A percentile compares a stretch with the other conserved stretches of the same genome.
phyloP scores from a whole-genome alignment of 2,797 vertebrate species.

The Lutjanus campechanus region DNA sequence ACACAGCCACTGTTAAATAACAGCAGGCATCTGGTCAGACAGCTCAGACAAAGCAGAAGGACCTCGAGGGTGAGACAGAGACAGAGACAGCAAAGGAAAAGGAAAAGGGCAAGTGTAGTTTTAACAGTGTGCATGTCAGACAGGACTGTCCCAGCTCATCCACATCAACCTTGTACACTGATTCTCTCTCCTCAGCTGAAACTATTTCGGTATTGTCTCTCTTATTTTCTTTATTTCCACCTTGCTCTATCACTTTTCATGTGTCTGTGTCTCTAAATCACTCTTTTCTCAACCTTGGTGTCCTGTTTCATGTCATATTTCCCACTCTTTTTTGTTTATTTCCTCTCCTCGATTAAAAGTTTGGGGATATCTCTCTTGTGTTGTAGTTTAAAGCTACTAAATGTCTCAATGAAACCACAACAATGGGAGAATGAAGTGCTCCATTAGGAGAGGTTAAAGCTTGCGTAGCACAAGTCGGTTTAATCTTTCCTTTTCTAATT shows the following conservation, averaged over 20 bases:
- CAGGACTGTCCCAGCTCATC: slow-evolving; percentile 66
- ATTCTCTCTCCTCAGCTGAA: slow-evolving; percentile 34
- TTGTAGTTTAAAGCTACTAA: background rate
- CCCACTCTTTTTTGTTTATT: background rate
- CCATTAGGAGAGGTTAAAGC: slow-evolving; percentile 16
- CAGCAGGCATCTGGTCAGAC: slow-evolving; percentile 64
- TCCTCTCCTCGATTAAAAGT: background rate
- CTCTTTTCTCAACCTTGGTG: background rate
- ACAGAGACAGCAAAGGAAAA: slow-evolving; percentile 50
- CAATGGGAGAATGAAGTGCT: background rate
- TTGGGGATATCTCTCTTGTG: background rate
- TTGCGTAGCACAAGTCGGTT: slow-evolving; percentile 10
- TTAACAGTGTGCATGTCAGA: slow-evolving; percentile 54
- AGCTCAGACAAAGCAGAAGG: slow-evolving; percentile 59
- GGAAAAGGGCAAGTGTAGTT: slow-evolving; percentile 68
- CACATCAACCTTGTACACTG: slow-evolving; percentile 49
- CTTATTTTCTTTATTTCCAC: background rate
- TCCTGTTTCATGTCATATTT: background rate
- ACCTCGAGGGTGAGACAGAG: slow-evolving; percentile 56
- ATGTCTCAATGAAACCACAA: background rate
- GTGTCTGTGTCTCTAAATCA: background rate
- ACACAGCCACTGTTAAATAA: slow-evolving; percentile 43
- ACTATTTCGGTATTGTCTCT: background rate
- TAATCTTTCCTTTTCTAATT: slow-evolving; percentile 37
- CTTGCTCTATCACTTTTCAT: background rate